Evolutionary conservation across 2,113 vertebrate genomes (phyloP).

Genomic region (Chelonoidis abingdonii): DNA sequence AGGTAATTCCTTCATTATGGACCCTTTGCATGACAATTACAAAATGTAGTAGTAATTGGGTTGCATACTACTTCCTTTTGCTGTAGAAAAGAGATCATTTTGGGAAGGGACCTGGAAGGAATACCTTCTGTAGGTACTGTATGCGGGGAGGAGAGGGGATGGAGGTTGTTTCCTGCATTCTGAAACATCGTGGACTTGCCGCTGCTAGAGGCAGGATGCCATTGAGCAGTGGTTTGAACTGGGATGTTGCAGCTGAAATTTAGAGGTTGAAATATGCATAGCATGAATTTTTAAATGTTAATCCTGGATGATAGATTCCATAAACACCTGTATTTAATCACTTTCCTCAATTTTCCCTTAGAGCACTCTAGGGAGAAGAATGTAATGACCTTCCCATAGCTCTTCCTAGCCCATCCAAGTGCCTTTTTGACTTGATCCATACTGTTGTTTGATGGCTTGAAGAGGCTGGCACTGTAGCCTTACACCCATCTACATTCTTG

Average conservation of each 20-base stretch:
- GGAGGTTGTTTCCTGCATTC: neutral
- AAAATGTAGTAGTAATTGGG: neutral
- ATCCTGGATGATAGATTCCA: neutral
- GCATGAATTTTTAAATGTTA: neutral
- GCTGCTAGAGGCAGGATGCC: neutral
- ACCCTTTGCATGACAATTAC: fast-evolving
- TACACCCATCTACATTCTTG: neutral
- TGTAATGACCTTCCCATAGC: neutral
- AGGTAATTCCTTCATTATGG: neutral
- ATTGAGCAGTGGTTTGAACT: fast-evolving
- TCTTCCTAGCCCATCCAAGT: neutral
- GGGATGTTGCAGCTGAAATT: neutral
- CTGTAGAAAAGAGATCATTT: neutral
- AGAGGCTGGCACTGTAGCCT: neutral
- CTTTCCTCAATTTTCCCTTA: neutral
- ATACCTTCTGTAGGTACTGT: neutral
- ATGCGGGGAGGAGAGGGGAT: neutral
- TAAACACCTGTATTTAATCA: neutral
- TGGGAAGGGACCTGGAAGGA: neutral
- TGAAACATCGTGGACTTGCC: neutral
- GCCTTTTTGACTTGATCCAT: neutral
- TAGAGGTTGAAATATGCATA: neutral
- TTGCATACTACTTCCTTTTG: neutral
- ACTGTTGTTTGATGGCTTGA: neutral
- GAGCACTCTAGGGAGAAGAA: neutral